Conservation (phyloP, 1,140 invertebrate species). For the Neotoxoptera formosana region DNA sequence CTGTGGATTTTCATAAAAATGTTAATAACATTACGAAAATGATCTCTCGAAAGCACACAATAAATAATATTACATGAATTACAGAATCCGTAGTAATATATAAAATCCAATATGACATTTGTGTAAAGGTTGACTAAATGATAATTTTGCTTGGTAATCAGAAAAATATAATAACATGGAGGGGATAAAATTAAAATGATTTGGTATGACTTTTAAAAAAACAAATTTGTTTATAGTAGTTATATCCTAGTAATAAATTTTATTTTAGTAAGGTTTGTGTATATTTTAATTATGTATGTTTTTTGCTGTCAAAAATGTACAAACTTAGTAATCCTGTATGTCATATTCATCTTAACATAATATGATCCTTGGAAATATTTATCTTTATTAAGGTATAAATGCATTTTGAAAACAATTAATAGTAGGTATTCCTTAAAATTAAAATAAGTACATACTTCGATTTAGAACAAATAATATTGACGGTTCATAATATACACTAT, state of each 20-base stretch:
- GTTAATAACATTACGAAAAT: background rate
- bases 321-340: background rate
- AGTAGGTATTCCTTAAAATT: background rate
- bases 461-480: background rate
- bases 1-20: background rate
- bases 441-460: background rate
- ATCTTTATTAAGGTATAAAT: background rate
- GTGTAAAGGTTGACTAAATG: background rate
- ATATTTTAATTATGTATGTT: background rate
- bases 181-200: background rate
- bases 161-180: background rate
- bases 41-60: background rate
- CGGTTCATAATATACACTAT: background rate
- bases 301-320: background rate
- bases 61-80: background rate
- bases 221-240: background rate
- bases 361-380: background rate
- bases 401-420: background rate
- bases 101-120: background rate
- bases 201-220: background rate
- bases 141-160: background rate
- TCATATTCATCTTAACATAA: background rate
- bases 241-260: background rate
- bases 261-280: background rate
- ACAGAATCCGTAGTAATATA: background rate